phyloP scores from a whole-genome alignment of 2,797 vertebrate species.

The Oreortyx pictus region DNA sequence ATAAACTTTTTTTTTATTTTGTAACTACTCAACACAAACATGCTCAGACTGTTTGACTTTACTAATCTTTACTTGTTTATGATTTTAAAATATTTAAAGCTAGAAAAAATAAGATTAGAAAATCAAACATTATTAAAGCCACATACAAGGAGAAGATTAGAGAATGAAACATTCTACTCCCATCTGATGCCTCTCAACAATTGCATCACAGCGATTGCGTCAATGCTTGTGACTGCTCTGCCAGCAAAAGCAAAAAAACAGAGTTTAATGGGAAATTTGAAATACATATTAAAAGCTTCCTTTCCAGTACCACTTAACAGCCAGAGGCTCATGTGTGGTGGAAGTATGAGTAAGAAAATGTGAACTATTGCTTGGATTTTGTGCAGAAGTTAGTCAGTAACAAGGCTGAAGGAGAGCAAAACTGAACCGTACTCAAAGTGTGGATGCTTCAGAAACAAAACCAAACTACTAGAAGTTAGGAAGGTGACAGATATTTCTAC shows the following conservation, averaged over 20 bases:
- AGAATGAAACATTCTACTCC: conserved; percentile 24
- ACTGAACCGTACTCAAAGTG: neutral
- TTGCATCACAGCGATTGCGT: neutral
- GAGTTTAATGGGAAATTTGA: neutral
- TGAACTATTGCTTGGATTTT: neutral
- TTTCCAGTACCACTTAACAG: neutral
- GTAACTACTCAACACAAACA: conserved; percentile 55
- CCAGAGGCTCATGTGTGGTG: neutral
- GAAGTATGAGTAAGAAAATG: neutral
- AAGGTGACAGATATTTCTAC: neutral
- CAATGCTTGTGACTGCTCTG: neutral
- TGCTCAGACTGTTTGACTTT: conserved; percentile 68
- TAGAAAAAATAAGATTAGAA: conserved; percentile 55
- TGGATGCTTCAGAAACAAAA: neutral
- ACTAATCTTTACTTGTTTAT: conserved; percentile 77
- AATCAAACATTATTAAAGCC: conserved; percentile 69
- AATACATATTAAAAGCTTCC: neutral
- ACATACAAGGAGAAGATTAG: conserved; percentile 31
- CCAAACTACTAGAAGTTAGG: neutral
- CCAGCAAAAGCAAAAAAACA: neutral
- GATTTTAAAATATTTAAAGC: conserved; percentile 75
- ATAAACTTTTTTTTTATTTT: conserved; percentile 58
- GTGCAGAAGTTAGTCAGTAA: neutral
- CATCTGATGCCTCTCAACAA: neutral
- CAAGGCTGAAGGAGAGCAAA: neutral